Evolutionary conservation across 2,797 vertebrate genomes (phyloP).

Genomic region (Simalia tracyae): DNA sequence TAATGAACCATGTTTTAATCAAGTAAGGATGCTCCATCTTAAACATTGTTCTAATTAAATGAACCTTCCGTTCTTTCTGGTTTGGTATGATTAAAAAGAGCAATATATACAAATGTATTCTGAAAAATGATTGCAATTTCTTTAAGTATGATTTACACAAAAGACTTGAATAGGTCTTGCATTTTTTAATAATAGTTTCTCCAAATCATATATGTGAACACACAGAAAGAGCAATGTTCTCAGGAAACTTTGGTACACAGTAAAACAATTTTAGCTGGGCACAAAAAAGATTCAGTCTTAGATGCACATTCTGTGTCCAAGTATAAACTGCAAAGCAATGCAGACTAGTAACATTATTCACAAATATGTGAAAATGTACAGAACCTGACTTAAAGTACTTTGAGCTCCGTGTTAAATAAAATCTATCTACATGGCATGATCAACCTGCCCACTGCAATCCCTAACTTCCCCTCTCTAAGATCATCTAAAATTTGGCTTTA

Average conservation of each 20-base stretch:
- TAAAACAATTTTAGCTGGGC: neutral
- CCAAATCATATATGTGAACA: neutral
- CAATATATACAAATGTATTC: neutral
- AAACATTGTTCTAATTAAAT: slow-evolving; percentile 23
- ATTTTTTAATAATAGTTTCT: neutral
- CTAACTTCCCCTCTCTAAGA: neutral
- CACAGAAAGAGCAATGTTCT: neutral
- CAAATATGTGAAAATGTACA: neutral
- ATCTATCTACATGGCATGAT: neutral
- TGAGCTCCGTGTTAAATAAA: neutral
- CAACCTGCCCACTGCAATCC: neutral
- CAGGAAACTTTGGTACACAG: neutral
- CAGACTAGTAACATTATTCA: neutral
- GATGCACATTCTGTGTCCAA: neutral
- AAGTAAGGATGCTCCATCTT: slow-evolving; percentile 10
- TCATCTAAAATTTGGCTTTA: neutral
- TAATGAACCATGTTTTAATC: slow-evolving; percentile 9
- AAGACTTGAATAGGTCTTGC: neutral
- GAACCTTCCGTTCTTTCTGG: neutral
- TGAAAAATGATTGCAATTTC: slow-evolving; percentile 5
- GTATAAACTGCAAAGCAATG: neutral
- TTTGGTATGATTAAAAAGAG: slow-evolving; percentile 24
- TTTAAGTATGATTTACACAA: neutral
- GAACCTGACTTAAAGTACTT: neutral
- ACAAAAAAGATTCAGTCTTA: neutral